These are phyloP conservation scores for Onychomys leucogaster DNA, from an alignment of 2,797 vertebrate species.

Conservation along the genomic window DNA sequence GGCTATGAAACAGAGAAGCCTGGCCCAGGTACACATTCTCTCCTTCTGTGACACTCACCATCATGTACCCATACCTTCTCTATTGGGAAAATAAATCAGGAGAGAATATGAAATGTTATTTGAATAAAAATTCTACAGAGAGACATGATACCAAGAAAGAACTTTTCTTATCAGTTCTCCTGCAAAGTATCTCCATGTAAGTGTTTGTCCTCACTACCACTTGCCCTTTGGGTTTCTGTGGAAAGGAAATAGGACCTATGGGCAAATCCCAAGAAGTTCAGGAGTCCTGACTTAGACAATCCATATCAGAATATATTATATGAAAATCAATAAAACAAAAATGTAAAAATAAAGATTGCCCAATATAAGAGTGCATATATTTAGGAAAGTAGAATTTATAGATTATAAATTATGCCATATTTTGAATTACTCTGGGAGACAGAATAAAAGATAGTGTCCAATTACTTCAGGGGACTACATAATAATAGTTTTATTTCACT, in stretches of 20 bases:
- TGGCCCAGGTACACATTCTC: not conserved
- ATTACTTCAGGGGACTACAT: not conserved
- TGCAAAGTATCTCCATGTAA: not conserved
- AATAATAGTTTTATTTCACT: slow-evolving; percentile 18
- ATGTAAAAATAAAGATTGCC: not conserved
- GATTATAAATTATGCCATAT: not conserved
- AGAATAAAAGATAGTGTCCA: slow-evolving; percentile 8
- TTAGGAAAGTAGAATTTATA: not conserved
- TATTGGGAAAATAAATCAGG: not conserved
- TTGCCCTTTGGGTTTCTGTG: not conserved
- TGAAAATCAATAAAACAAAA: not conserved
- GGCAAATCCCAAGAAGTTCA: accelerated
- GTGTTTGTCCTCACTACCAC: not conserved
- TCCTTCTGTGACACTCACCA: not conserved
- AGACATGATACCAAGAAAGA: not conserved
- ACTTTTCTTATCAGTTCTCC: not conserved
- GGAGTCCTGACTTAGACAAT: not conserved
- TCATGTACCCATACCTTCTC: not conserved
- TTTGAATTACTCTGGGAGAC: slow-evolving; percentile 9
- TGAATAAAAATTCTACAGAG: not conserved
- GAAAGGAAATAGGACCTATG: not conserved
- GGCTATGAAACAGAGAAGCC: not conserved
- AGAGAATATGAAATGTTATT: not conserved
- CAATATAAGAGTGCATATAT: not conserved
- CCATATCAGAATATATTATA: not conserved